Base-by-base conservation (phyloP, 1,140 invertebrate genomes). In the Drosophila prosaltans region DNA sequence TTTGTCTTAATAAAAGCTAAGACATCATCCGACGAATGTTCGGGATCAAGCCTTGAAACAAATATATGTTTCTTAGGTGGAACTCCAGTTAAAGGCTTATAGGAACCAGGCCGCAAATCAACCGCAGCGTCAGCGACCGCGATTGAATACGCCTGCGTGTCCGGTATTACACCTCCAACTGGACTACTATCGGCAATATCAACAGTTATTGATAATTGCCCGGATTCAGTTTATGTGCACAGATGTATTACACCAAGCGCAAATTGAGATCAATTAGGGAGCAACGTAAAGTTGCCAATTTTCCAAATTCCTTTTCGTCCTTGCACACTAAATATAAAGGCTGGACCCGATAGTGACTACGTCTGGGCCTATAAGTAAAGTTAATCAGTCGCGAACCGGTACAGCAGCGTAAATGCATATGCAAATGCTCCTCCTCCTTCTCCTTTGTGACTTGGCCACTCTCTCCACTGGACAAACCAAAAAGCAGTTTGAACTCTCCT, bases 201-300 rank as follows among this genome's bases (percentile, higher is more conserved):
- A n/a, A n/a, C n/a, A n/a, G n/a, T n/a, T n/a, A n/a, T n/a, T n/a
- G n/a, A n/a, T n/a, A n/a, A n/a, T n/a, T n/a, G n/a, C n/a, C n/a
- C n/a, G n/a, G n/a, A n/a, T n/a, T n/a, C n/a, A n/a, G n/a, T n/a
- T n/a, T 98, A 91, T 98, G 97, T 0, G 97, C 97, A 72, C 96
- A 96, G 72, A 98, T 93, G 69, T 95, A 95, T 93, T 99, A 98
- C 54, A 98, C 94, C 32, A 98, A 92, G 82, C 96, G 95, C 9
- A 96, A 94, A 40, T 96, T 96, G 16, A 98, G 91, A 64, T 94
- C 94, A 81, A 98, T 97, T 76, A 96, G 94, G 4, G 94, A 93
- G 72, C 95, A 95, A n/a, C 58, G 78, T 59, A 30, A 1, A 1
- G 58, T 24, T 4, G 43, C 48, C 11, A n/a, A 3, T 43, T 63